Evolutionary conservation across 2,888 invertebrate genomes (phyloP), one percentile per base, ranked within the genome.

Genomic region (Panorpa germanica): DNA sequence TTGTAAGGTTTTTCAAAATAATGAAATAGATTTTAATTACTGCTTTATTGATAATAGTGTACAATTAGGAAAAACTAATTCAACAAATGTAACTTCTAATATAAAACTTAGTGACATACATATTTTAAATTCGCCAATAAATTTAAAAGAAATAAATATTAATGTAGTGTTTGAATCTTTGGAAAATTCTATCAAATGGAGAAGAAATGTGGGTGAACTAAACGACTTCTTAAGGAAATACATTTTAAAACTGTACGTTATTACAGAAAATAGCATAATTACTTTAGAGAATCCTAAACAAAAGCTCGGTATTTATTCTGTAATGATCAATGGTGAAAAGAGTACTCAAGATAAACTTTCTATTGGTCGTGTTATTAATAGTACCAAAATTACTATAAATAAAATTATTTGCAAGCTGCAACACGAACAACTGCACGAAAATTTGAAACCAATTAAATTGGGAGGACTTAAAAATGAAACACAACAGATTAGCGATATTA

Each of bases 381-480:
- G 41, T 17, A 36, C 46, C 2, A 38, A 38, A 5, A 25, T 44
- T 29, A 29, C 21, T 3, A 25, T 35, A 3, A 33, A 37, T 19
- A 23, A 39, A n/a, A 34, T 42, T 5, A 39, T 39, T 24, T 33
- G 32, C 18, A 31, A 25, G 14, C 37, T 8, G 8, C 26, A 10
- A 8, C 16, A 25, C 3, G 15, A 16, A 10, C 6, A 22, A 17
- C 2, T 25, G 21, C 3, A 45, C 48, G 0, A 5, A 20, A 0
- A 16, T 51, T 4, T 35, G 1, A 12, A 31, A 3, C 19, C 16
- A 4, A 40, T 32, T 7, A 35, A 39, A 5, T 12, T 38, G 0
- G 31, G 39, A 3, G 44, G 49, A 20, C 46, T 52, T 35, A 43
- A 45, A 15, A 20, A 36, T 4, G 40, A 45, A 0, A 29, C 44